Conservation (phyloP, 1,140 invertebrate species). For the Drosophila guanche region DNA sequence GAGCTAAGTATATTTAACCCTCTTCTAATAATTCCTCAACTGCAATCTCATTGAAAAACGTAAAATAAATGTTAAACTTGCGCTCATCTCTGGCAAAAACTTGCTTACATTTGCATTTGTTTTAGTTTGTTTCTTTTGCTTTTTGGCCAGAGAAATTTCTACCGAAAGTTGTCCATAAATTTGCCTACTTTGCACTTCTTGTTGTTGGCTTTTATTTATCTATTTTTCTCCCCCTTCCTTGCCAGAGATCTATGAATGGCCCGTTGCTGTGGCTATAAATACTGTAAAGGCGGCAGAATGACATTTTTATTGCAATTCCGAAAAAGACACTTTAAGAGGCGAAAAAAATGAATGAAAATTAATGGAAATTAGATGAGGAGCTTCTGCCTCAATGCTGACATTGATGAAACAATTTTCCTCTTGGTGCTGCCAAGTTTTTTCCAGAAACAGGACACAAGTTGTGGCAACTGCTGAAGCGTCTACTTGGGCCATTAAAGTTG, state of each 20-base stretch:
- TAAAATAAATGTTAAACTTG: too few species aligned
- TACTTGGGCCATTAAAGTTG: conserved; percentile 64
- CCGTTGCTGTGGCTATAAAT: conserved; percentile 38
- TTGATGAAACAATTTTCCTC: conserved; percentile 11
- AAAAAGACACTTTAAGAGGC: background rate
- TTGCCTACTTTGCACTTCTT: conserved; percentile 17
- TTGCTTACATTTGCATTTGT: too few species aligned
- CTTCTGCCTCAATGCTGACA: too few species aligned
- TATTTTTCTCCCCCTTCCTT: conserved; percentile 7
- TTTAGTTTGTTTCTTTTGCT: background rate
- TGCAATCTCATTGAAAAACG: too few species aligned
- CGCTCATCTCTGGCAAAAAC: too few species aligned
- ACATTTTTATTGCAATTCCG: conserved; percentile 41
- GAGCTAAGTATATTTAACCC: too few species aligned
- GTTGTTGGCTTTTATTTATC: conserved; percentile 34
- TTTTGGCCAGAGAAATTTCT: conserved; percentile 31
- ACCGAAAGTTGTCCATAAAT: conserved; percentile 50
- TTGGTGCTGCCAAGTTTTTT: conserved; percentile 22
- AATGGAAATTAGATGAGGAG: conserved; percentile 6
- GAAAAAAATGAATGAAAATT: conserved; percentile 1
- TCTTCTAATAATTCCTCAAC: too few species aligned
- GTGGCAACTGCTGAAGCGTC: conserved; percentile 19
- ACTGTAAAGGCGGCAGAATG: conserved; percentile 27
- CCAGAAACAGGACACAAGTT: background rate
- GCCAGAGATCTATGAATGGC: conserved; percentile 47